Evolutionary conservation across 2,797 vertebrate species (phyloP).

Genomic region (Pseudochromis fuscus): DNA sequence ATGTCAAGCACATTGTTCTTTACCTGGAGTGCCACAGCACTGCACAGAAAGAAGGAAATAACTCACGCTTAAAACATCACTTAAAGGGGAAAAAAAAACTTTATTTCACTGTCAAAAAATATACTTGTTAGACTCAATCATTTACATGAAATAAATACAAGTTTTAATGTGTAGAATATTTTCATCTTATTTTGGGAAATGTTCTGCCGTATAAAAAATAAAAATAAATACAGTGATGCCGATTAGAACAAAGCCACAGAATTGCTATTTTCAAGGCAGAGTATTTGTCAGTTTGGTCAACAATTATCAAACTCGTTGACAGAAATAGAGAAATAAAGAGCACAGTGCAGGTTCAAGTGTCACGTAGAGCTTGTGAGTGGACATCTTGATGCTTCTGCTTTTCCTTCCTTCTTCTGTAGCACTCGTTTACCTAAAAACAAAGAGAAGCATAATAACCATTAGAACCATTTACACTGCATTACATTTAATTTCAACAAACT

Average conservation of each 20-base stretch:
- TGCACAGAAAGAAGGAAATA: conserved; percentile 65
- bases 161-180: conserved; percentile 30
- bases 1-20: conserved; percentile 78
- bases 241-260: conserved; percentile 21
- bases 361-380: not conserved
- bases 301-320: not conserved
- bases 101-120: conserved; percentile 77
- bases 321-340: conserved; percentile 23
- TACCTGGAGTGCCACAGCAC: conserved; percentile 56
- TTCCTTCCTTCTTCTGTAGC: not conserved
- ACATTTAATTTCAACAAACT: conserved; percentile 6
- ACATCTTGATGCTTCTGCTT: conserved; percentile 29
- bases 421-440: conserved; percentile 54
- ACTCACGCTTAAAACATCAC: conserved; percentile 62
- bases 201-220: not conserved
- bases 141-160: conserved; percentile 54
- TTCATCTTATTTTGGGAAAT: conserved; percentile 28
- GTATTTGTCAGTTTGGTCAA: conserved; percentile 18
- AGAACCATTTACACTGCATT: conserved; percentile 1
- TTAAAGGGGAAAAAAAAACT: conserved; percentile 52
- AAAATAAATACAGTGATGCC: conserved; percentile 5
- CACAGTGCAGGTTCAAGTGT: conserved; percentile 12
- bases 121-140: conserved; percentile 61
- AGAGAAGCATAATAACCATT: conserved; percentile 18
- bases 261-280: conserved; percentile 16